These are phyloP conservation scores for Trididemnum clinides DNA, from an alignment of 23 tunicate genomes.

Conservation along the genomic window DNA sequence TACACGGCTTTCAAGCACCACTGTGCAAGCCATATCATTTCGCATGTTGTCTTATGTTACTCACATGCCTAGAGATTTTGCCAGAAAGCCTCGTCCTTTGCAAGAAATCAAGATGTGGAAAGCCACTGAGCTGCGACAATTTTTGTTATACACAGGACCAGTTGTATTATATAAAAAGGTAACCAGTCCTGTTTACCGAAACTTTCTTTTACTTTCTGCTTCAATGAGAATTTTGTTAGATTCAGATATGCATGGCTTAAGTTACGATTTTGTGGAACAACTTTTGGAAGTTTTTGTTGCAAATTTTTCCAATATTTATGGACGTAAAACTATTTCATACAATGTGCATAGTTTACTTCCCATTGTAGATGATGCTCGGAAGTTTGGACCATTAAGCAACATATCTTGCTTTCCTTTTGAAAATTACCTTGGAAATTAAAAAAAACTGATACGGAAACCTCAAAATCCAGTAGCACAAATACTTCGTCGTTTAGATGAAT, in stretches of 20 bases:
- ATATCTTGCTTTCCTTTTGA: constrained; percentile 47
- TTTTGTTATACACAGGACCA: constrained; percentile 31
- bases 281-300: neutral
- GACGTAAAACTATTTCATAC: neutral
- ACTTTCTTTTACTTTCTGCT: constrained; percentile 5
- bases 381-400: constrained; percentile 32
- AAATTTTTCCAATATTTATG: constrained; percentile 23
- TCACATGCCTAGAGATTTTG: constrained; percentile 35
- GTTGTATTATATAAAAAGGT: neutral
- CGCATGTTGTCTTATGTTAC: neutral
- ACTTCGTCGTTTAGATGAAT: constrained; percentile 12
- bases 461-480: constrained; percentile 27
- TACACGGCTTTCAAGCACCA: neutral
- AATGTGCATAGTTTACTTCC: constrained; percentile 44
- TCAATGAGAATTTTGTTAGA: neutral
- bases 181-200: neutral
- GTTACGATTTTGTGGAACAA: neutral
- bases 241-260: neutral
- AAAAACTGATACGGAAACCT: constrained; percentile 9
- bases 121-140: constrained; percentile 40
- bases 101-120: constrained; percentile 41
- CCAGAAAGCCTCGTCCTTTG: neutral
- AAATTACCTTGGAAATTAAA: constrained; percentile 25
- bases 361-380: constrained; percentile 17
- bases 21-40: neutral